Evolutionary conservation across 1,140 invertebrate genomes (phyloP), one percentile per base, ranked within the genome.

Genomic region (Hycleus phaleratus): DNA sequence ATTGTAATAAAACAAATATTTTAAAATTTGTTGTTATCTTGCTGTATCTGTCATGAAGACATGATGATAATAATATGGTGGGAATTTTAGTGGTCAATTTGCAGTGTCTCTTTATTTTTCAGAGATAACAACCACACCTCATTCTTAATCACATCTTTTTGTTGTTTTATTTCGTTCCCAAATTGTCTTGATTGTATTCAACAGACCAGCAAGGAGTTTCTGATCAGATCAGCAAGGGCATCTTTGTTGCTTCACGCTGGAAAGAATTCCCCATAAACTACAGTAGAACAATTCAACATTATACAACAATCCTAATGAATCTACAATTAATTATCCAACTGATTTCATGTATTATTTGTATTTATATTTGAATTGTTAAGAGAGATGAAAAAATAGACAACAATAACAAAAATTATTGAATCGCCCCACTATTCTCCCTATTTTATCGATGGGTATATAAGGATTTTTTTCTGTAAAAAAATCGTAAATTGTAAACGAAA

Each of bases 171-270:
- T 32, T 32, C 18, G 18, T 18, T 18, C 18, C 43, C 45, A 59
- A 32, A 32, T 32, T 32, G 32, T 32, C 42, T 63, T 61, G 61
- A 66, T 66, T 64, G 62, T 59, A 52, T 43, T 38, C 61, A 65
- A 25, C 63, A 59, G 61, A 67, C 63, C 63, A 32, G 32, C 32
- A 56, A 60, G 26, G 62, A 60, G 53, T 52, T 32, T 32, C 7
- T 32, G 32, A 4, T 7, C 11, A 42, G 51, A 59, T 48, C 32
- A 59, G 48, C 65, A 67, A 67, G 66, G 66, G 40, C 66, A 67
- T 67, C 65, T 60, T 26, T 18, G n/a, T 26, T n/a, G 55, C 66
- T 67, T 67, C 48, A 67, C 58, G 66, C 46, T 65, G 65, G 51
- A 61, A 39, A 55, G 51, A 58, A 50, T 61, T 63, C 53, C 55